These are phyloP conservation scores for Clarias laeviceps DNA, from an alignment of 2,797 vertebrate genomes.

Conservation along the genomic window DNA sequence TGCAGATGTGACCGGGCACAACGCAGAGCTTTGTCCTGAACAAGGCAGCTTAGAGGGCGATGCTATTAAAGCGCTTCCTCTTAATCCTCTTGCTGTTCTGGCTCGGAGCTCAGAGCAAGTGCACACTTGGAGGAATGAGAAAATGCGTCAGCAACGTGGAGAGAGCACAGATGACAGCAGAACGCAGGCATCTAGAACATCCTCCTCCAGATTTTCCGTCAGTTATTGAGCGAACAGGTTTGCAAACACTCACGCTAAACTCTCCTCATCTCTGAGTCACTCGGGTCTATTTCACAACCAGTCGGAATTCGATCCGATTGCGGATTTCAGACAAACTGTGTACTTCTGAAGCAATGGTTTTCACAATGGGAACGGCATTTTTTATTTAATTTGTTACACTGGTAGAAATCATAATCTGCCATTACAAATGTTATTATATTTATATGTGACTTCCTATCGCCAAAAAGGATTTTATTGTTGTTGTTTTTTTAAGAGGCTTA, in stretches of 20 bases:
- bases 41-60: slow-evolving; percentile 31
- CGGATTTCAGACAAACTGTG: not conserved
- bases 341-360: not conserved
- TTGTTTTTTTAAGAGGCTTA: not conserved
- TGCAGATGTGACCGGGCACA: slow-evolving; percentile 42
- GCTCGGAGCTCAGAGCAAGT: not conserved
- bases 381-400: not conserved
- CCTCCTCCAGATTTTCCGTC: not conserved
- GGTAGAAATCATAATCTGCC: not conserved
- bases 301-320: too few species aligned
- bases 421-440: not conserved
- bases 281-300: not conserved
- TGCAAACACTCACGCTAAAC: not conserved
- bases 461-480: not conserved
- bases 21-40: slow-evolving; percentile 25
- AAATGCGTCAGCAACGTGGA: not conserved
- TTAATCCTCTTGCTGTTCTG: slow-evolving; percentile 44
- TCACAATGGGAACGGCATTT: not conserved
- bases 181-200: not conserved
- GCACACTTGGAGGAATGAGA: slow-evolving; percentile 4
- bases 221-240: not conserved
- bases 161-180: not conserved
- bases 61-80: slow-evolving; percentile 31
- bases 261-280: not conserved
- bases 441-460: not conserved